These are phyloP conservation scores for Abrostola triplasia DNA, from an alignment of 2,888 invertebrate genomes.

Conservation along the genomic window DNA sequence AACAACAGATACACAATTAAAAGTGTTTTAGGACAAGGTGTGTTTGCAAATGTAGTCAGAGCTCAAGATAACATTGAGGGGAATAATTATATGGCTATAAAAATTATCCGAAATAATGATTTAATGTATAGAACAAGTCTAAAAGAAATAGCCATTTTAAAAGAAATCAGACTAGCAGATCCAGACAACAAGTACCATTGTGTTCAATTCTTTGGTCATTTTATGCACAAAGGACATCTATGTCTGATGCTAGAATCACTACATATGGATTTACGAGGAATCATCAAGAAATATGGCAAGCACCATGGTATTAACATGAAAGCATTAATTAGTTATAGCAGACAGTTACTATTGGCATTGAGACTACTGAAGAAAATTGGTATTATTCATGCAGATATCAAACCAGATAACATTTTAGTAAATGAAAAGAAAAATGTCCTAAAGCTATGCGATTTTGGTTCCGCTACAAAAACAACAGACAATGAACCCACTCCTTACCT, in stretches of 20 bases:
- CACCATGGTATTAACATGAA: slow-evolving; percentile 98
- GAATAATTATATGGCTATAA: slow-evolving; percentile 97
- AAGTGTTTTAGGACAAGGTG: slow-evolving; percentile 99
- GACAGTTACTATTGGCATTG: slow-evolving; percentile 97
- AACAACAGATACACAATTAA: slow-evolving; percentile 96
- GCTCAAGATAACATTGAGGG: slow-evolving; percentile 95
- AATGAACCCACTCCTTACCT: slow-evolving; percentile 99
- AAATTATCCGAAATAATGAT: slow-evolving; percentile 99
- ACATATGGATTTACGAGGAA: slow-evolving; percentile 96
- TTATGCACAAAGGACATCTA: slow-evolving; percentile 99
- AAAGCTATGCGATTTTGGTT: slow-evolving; percentile 99
- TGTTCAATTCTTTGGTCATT: slow-evolving; percentile 94
- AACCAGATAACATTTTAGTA: slow-evolving; percentile 99
- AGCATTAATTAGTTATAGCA: slow-evolving; percentile 98
- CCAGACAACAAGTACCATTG: slow-evolving; percentile 98
- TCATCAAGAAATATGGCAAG: slow-evolving; percentile 98
- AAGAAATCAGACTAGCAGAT: slow-evolving; percentile 98
- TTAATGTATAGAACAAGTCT: slow-evolving; percentile 99
- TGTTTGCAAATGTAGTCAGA: slow-evolving; percentile 98
- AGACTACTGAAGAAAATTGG: slow-evolving; percentile 97
- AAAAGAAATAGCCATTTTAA: slow-evolving; percentile 97
- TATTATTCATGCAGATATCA: slow-evolving; percentile 99
- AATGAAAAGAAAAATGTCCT: slow-evolving; percentile 98
- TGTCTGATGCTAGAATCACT: slow-evolving; percentile 99
- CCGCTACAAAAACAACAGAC: slow-evolving; percentile 96